Percentiles rank a stretch among this genome's conserved stretches.
These are phyloP conservation scores for Brachynemurus nebulosus DNA, from an alignment of 2,888 invertebrate genomes.

Conservation along the genomic window DNA sequence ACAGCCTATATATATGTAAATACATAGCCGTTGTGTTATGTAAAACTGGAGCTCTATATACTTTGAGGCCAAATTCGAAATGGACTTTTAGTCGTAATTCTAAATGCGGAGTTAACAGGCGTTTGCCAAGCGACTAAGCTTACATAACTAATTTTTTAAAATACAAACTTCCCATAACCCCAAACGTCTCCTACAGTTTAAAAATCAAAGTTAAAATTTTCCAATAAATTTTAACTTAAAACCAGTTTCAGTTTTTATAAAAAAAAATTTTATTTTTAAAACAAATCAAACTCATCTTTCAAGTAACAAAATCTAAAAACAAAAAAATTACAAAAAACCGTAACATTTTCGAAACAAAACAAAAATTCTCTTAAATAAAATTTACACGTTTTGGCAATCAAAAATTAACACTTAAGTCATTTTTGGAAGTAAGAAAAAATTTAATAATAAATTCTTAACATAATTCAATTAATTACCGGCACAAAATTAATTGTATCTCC, in stretches of 20 bases:
- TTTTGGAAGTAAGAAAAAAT: no score
- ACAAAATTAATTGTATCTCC: no score
- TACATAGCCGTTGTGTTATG: no score
- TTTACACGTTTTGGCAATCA: no score
- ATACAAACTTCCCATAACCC: conserved; percentile 8
- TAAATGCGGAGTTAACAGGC: conserved; percentile 9
- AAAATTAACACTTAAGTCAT: no score
- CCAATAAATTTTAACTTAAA: conserved; percentile 2
- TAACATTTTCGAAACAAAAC: no score
- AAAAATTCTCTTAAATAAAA: no score
- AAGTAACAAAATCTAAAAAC: not conserved
- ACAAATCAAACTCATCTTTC: not conserved
- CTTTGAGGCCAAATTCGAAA: conserved; percentile 4
- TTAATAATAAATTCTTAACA: no score
- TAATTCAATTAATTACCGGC: no score
- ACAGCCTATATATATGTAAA: no score
- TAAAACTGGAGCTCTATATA: conserved; percentile 6
- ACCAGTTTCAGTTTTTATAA: conserved; percentile 10
- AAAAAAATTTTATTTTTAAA: conserved; percentile 1
- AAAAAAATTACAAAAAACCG: no score
- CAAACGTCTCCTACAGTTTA: conserved; percentile 9
- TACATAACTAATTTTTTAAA: conserved; percentile 8
- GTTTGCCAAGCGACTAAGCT: conserved; percentile 8
- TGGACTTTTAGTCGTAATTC: conserved; percentile 8
- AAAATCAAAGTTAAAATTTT: conserved; percentile 5